A percentile compares a stretch with the other conserved stretches of the same genome.
These are phyloP conservation scores for Agelas oroides DNA, from an alignment of 37 sponge, comb jelly and placozoan species.

Conservation along the genomic window DNA sequence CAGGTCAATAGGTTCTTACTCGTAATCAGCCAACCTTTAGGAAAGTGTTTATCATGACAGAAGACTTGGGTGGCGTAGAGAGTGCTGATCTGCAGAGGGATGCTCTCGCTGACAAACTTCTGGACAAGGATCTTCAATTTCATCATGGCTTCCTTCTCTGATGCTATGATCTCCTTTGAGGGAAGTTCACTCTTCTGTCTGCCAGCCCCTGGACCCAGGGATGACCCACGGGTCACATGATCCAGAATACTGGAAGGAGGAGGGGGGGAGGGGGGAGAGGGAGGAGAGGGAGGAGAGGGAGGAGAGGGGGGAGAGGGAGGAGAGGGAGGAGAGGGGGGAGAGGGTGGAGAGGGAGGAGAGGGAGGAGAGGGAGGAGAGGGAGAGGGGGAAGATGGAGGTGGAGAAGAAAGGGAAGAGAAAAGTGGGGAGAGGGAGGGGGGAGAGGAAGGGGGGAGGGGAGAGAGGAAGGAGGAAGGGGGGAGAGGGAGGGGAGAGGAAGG, in stretches of 20 bases:
- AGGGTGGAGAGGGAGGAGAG: background rate
- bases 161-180: conserved; percentile 14
- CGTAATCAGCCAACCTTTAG: conserved; percentile 85
- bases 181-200: background rate
- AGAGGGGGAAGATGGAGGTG: too few relatives aligned
- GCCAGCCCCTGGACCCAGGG: background rate
- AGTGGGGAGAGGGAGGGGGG: background rate
- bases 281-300: too few relatives aligned
- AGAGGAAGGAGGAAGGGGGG: background rate
- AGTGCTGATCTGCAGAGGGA: conserved; percentile 46
- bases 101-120: conserved; percentile 54
- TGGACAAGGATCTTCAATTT: conserved; percentile 57
- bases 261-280: background rate
- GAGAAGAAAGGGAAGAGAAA: background rate
- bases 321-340: too few relatives aligned
- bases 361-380: too few relatives aligned
- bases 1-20: too few relatives aligned
- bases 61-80: conserved; percentile 79
- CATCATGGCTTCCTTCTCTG: conserved; percentile 48
- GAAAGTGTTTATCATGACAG: conserved; percentile 68
- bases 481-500: too few relatives aligned
- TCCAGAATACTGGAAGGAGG: conserved; percentile 50
- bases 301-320: too few relatives aligned
- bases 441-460: too few relatives aligned
- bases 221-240: conserved; percentile 27